These are phyloP conservation scores for Oreortyx pictus DNA, from an alignment of 2,797 vertebrate genomes.

Conservation along the genomic window DNA sequence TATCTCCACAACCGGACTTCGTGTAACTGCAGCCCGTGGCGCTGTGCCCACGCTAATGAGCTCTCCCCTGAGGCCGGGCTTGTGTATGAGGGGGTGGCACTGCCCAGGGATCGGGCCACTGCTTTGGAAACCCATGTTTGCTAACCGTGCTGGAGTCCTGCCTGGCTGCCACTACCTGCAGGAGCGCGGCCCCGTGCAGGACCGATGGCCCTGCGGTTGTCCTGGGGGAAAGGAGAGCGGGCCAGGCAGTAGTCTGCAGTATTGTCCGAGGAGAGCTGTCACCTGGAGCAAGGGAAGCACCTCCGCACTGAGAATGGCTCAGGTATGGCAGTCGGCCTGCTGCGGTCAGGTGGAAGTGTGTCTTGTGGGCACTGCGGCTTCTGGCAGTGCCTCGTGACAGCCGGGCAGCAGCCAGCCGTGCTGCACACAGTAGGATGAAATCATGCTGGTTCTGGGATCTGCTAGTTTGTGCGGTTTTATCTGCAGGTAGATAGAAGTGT, in stretches of 20 bases:
- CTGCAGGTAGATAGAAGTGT: neutral
- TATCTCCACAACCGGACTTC: constrained; percentile 55
- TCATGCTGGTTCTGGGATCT: neutral
- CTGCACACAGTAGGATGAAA: neutral
- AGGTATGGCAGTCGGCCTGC: constrained; percentile 12
- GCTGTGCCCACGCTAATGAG: constrained; percentile 53
- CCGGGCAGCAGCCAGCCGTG: neutral
- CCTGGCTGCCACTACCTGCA: neutral
- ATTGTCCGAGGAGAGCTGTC: neutral
- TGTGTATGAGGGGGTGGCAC: constrained; percentile 45
- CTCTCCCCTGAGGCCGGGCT: constrained; percentile 18
- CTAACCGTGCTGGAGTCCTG: neutral
- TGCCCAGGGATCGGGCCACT: neutral
- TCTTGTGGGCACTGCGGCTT: neutral
- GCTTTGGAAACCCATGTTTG: neutral
- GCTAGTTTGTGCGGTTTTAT: neutral
- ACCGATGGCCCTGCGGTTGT: neutral
- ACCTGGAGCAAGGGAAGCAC: neutral
- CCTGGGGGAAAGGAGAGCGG: neutral
- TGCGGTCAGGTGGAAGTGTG: neutral
- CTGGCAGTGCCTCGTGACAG: rapidly evolving
- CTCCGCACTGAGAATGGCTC: neutral
- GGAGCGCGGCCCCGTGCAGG: neutral
- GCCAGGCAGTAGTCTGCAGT: neutral
- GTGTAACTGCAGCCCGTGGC: constrained; percentile 47